phyloP scores from a whole-genome alignment of 2,888 invertebrate genomes.

The Argyresthia goedartella region DNA sequence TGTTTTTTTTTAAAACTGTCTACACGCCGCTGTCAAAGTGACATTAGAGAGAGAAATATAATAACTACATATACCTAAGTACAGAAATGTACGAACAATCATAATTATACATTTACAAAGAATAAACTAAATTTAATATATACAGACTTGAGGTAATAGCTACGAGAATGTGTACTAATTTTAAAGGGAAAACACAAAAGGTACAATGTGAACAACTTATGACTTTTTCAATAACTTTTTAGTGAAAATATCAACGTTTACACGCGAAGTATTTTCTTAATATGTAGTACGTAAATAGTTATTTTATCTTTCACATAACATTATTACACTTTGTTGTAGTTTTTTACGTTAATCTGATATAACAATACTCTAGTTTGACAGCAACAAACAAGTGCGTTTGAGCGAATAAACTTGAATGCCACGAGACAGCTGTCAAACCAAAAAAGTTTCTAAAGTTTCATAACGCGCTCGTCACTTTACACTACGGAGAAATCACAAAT shows the following conservation, averaged over 20 bases:
- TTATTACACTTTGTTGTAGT: background rate
- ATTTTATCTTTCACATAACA: background rate
- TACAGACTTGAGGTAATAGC: conserved; percentile 15
- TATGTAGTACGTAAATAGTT: background rate
- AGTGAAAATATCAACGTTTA: conserved; percentile 6
- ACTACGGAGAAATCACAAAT: too few species aligned
- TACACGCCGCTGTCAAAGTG: background rate
- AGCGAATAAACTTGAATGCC: too few species aligned
- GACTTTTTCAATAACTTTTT: background rate
- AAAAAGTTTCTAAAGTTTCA: background rate
- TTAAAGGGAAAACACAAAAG: conserved; percentile 2
- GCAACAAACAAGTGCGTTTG: too few species aligned
- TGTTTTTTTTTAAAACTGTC: too few species aligned
- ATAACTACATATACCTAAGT: background rate
- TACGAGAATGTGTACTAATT: conserved; percentile 9
- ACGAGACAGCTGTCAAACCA: background rate
- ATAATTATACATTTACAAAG: background rate
- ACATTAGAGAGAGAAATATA: background rate
- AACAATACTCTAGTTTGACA: too few species aligned
- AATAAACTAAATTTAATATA: background rate
- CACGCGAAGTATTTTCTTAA: too few species aligned
- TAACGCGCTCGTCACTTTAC: too few species aligned
- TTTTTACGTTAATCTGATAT: background rate
- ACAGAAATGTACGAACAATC: background rate
- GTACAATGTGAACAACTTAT: conserved; percentile 4